phyloP scores from a whole-genome alignment of 1,140 invertebrate genomes.

The Protaetia brevitarsis region DNA sequence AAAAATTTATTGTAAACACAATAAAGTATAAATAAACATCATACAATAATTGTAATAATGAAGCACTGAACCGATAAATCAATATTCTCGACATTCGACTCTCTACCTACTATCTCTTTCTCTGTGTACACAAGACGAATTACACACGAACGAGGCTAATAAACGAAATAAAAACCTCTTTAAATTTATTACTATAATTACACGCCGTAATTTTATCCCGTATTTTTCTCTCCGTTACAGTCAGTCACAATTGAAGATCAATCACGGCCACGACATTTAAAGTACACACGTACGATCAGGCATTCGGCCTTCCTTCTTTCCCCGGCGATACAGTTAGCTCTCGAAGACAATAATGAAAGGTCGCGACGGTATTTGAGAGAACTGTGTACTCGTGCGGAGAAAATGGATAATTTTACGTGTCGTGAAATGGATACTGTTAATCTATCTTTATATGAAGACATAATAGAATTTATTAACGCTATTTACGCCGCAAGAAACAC shows the following conservation, averaged over 20 bases:
- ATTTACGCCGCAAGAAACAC: no score
- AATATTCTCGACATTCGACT: no score
- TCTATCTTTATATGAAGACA: constrained; percentile 4
- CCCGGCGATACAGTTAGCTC: not conserved
- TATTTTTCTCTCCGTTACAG: constrained; percentile 10
- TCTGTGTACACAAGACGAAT: not conserved
- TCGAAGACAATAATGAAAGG: constrained; percentile 9
- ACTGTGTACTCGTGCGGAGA: constrained; percentile 14
- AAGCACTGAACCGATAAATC: not conserved
- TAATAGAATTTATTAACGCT: constrained; percentile 1
- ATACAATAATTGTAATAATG: no score
- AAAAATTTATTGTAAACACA: no score
- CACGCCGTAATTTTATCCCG: not conserved
- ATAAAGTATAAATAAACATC: no score
- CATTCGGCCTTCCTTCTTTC: no score
- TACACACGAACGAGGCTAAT: not conserved
- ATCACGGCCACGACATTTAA: constrained; percentile 12
- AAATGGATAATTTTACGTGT: constrained; percentile 7
- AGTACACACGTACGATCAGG: not conserved
- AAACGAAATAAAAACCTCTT: constrained; percentile 2
- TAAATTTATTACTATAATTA: constrained; percentile 14
- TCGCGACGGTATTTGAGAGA: constrained; percentile 9
- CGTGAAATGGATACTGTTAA: not conserved
- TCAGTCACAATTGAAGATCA: constrained; percentile 10
- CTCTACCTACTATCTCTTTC: no score